phyloP scores from a whole-genome alignment of 2,113 vertebrate species.

The Pseudorhombus dupliciocellatus region DNA sequence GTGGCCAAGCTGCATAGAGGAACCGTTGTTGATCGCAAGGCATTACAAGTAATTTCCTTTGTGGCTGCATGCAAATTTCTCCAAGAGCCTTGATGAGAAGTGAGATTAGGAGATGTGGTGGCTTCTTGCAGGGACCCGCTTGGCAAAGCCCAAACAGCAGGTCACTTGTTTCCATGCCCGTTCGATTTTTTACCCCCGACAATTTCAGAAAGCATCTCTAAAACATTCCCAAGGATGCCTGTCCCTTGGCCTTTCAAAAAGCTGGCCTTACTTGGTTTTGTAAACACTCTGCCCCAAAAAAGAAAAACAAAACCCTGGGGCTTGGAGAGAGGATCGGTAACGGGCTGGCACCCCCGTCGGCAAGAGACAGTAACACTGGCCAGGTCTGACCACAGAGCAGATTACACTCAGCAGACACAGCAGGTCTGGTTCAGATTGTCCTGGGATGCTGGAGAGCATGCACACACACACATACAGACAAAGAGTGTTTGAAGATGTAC shows the following conservation, averaged over 20 bases:
- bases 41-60: constrained; percentile 1
- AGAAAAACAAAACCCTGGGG: constrained; percentile 1
- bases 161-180: constrained; percentile 6
- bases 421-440: background rate
- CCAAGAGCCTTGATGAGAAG: background rate
- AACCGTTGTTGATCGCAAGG: background rate
- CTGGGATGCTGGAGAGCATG: background rate
- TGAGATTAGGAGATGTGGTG: background rate
- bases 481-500: background rate
- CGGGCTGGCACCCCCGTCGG: constrained; percentile 28
- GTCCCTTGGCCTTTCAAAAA: constrained; percentile 20
- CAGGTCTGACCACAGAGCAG: constrained; percentile 19
- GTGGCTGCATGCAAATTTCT: background rate
- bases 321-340: constrained; percentile 15
- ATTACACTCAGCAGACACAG: constrained; percentile 19
- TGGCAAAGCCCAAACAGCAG: constrained; percentile 4
- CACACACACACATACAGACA: background rate
- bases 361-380: constrained; percentile 40
- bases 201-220: constrained; percentile 13
- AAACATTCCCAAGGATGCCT: constrained; percentile 51
- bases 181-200: background rate
- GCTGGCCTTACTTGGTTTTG: constrained; percentile 41
- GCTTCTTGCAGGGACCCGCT: constrained; percentile 8
- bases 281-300: constrained; percentile 36
- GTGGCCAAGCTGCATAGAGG: background rate